These are phyloP conservation scores for Hemicentrotus pulcherrimus DNA, from an alignment of 35 echinoderm and acorn worm species.

Conservation along the genomic window DNA sequence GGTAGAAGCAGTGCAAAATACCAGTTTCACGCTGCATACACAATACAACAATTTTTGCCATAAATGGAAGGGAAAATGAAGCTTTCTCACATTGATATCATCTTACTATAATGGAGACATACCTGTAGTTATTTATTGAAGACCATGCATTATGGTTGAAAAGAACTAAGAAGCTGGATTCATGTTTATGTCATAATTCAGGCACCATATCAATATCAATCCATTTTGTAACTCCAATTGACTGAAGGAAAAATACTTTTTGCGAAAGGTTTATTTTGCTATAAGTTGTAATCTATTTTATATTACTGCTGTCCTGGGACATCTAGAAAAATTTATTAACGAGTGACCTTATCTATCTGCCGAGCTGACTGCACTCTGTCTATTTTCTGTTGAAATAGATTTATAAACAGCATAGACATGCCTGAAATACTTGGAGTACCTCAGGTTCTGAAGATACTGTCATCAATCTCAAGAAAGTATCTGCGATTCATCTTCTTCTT, in stretches of 20 bases:
- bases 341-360: background rate
- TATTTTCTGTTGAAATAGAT: slow-evolving; percentile 14
- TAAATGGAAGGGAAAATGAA: too few species aligned
- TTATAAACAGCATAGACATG: background rate
- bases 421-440: background rate
- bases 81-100: too few species aligned
- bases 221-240: background rate
- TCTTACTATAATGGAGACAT: too few species aligned
- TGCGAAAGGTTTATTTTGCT: background rate
- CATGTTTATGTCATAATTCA: background rate
- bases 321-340: background rate
- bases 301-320: slow-evolving; percentile 2
- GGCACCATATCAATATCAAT: background rate
- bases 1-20: too few species aligned
- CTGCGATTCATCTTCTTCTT: background rate
- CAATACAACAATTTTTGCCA: too few species aligned
- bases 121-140: too few species aligned
- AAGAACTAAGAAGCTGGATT: background rate
- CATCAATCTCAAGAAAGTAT: slow-evolving; percentile 4
- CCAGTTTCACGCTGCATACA: too few species aligned
- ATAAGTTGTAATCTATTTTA: background rate
- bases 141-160: background rate
- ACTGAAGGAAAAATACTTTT: background rate
- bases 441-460: background rate
- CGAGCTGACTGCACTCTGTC: background rate